Conservation (phyloP, 2,888 invertebrate species). For the Antheraea yamamai region DNA sequence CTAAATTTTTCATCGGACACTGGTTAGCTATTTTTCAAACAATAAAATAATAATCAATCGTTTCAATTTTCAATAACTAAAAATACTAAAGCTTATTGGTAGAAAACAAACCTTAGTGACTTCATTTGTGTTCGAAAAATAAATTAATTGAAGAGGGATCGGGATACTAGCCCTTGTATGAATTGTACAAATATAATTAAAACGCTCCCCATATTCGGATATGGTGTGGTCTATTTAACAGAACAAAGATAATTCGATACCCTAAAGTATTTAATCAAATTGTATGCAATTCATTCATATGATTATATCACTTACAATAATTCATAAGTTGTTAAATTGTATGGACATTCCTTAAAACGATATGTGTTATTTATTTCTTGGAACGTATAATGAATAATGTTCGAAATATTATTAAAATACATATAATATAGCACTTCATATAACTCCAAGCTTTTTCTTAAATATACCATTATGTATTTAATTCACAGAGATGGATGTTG, state of each 20-base stretch:
- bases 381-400: background rate
- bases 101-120: background rate
- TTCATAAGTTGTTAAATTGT: background rate
- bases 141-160: constrained; percentile 73
- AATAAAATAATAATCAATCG: background rate
- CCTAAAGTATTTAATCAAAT: constrained; percentile 19
- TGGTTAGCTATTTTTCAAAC: background rate
- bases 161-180: constrained; percentile 67
- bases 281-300: constrained; percentile 15
- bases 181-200: constrained; percentile 75
- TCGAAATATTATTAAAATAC: background rate
- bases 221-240: constrained; percentile 67
- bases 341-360: background rate
- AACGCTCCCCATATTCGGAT: constrained; percentile 60
- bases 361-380: background rate
- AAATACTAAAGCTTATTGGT: background rate
- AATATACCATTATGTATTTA: too few relatives aligned
- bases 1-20: background rate
- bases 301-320: background rate
- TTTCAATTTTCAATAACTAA: background rate
- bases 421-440: background rate
- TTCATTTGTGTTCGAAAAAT: constrained; percentile 39
- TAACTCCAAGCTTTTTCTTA: background rate
- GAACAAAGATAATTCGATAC: constrained; percentile 52
- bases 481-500: background rate